phyloP scores from a whole-genome alignment of 2,113 vertebrate species.

The Pelusios castaneus region DNA sequence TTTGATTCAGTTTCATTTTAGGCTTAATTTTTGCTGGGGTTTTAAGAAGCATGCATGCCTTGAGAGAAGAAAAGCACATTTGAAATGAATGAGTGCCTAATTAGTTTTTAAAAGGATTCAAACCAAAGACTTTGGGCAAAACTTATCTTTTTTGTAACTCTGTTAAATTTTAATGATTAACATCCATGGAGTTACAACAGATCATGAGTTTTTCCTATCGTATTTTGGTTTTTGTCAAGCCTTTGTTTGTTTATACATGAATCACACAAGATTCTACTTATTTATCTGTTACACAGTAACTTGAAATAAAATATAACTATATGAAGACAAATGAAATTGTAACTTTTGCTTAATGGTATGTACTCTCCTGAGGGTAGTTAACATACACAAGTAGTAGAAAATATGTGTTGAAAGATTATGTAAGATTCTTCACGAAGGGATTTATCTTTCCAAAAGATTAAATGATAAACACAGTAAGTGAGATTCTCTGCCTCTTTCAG shows the following conservation, averaged over 20 bases:
- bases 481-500: not conserved
- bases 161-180: not conserved
- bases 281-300: not conserved
- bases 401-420: not conserved
- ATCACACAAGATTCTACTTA: not conserved
- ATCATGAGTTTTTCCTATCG: not conserved
- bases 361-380: not conserved
- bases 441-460: not conserved
- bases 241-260: not conserved
- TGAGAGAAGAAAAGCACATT: not conserved
- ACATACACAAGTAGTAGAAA: not conserved
- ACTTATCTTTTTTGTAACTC: not conserved
- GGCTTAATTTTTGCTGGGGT: not conserved
- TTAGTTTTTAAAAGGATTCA: not conserved
- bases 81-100: not conserved
- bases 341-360: not conserved
- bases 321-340: not conserved
- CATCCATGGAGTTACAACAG: not conserved
- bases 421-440: not conserved
- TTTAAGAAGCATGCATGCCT: not conserved
- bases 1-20: not conserved
- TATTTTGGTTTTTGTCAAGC: not conserved
- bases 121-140: not conserved
- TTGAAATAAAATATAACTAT: not conserved
- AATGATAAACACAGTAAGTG: not conserved